These are phyloP conservation scores for Anas bahamensis DNA, from an alignment of 2,797 vertebrate species.

Conservation along the genomic window DNA sequence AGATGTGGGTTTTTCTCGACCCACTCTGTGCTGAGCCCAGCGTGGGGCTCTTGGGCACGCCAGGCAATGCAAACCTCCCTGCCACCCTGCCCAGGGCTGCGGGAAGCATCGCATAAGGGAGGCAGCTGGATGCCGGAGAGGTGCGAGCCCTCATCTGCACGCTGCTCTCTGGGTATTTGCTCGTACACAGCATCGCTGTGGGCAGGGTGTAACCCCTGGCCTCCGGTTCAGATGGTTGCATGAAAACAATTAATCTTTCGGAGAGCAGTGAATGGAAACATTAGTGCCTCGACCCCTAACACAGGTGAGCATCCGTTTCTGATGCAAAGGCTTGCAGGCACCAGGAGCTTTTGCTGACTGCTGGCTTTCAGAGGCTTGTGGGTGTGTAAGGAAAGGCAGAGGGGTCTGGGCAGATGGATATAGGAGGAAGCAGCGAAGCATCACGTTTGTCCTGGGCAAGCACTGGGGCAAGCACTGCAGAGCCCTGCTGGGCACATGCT, in stretches of 20 bases:
- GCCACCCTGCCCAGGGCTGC: background rate
- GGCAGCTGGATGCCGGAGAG: background rate
- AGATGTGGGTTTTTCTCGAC: too few relatives aligned
- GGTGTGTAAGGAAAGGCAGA: background rate
- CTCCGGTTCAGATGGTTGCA: background rate
- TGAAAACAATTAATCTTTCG: constrained; percentile 23
- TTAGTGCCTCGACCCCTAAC: background rate
- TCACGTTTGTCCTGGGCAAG: accelerated
- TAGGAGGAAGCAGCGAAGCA: background rate
- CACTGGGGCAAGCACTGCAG: background rate
- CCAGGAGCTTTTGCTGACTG: constrained; percentile 10
- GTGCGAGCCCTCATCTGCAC: background rate
- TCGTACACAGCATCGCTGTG: accelerated
- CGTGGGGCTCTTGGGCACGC: background rate
- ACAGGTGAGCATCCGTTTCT: background rate
- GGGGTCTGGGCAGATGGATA: background rate
- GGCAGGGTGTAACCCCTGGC: background rate
- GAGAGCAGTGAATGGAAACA: background rate
- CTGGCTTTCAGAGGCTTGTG: background rate
- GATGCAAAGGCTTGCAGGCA: background rate
- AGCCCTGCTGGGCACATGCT: accelerated
- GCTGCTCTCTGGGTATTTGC: background rate
- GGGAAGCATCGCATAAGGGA: accelerated
- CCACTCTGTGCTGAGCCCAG: background rate
- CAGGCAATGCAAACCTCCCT: background rate